Evolutionary conservation across 2,888 invertebrate species (phyloP).

Genomic region (Acanthosoma haemorrhoidale): DNA sequence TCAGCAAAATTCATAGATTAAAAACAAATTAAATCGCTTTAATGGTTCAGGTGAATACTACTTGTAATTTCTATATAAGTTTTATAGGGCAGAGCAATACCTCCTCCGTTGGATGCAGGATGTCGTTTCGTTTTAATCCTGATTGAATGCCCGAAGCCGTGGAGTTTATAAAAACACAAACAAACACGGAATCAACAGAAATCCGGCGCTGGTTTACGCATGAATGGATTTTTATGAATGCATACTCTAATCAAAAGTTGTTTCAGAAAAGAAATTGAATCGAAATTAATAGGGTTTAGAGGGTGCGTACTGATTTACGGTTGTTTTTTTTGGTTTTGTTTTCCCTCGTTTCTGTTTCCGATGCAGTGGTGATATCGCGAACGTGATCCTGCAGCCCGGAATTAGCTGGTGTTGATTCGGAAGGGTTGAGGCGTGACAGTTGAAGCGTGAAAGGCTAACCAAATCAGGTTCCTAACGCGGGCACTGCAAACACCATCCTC

Average conservation of each 20-base stretch:
- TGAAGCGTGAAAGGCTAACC: too few relatives aligned
- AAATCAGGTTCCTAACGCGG: too few relatives aligned
- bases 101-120: too few relatives aligned
- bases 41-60: too few relatives aligned
- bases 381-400: too few relatives aligned
- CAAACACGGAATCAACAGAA: slow-evolving; percentile 6
- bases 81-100: too few relatives aligned
- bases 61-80: too few relatives aligned
- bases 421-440: not conserved
- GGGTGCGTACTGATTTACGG: not conserved
- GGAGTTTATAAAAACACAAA: not conserved
- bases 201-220: not conserved
- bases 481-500: too few relatives aligned
- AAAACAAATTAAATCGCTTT: too few relatives aligned
- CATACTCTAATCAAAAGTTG: slow-evolving; percentile 1
- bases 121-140: not conserved
- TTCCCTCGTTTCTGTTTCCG: not conserved
- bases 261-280: slow-evolving; percentile 11
- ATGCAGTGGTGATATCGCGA: too few relatives aligned
- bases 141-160: not conserved
- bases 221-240: not conserved
- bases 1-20: too few relatives aligned
- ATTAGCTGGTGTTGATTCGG: not conserved
- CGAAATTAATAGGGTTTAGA: slow-evolving; percentile 1
- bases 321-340: not conserved